Base-by-base conservation (phyloP, 2,797 vertebrate species). In the Dallia pectoralis region DNA sequence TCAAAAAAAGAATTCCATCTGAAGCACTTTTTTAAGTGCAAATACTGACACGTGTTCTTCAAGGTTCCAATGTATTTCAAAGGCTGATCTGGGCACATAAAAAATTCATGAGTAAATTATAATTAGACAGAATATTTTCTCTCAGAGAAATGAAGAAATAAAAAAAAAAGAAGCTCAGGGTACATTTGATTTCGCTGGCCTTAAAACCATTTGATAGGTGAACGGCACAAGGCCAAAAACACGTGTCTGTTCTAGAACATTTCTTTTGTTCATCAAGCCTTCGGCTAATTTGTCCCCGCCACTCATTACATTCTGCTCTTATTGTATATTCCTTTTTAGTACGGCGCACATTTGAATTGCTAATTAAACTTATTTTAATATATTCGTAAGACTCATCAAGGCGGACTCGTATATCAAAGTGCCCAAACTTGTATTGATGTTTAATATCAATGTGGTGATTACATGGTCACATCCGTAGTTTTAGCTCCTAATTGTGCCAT, bases 281-380 rank as follows among this genome's bases (percentile, higher is more conserved):
- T 73, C 71, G 5, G 81, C 85, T 92, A 91, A 93, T 92, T 90
- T 89, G 87, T 85, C 89, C 84, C 80, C 74, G 81, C 78, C 81
- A 79, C 77, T 75, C 67, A 87, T 85, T 78, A 87, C 91, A 90
- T 90, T 90, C 84, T 70, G n/a, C 53, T 86, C 82, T 84, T 91
- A 92, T 92, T 91, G 89, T 92, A 91, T 89, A 88, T 91, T 91
- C 85, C 91, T 91, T 90, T 90, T 90, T 88, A 88, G 87, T 89
- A 59, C 77, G 82, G 82, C 84, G 87, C 76, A 0, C 89, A 93
- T 93, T 92, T 92, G 91, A 94, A 92, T 93, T 93, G 91, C 91
- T 93, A 94, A 94, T 93, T 93, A 90, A 93, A 91, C 88, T 93
- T 93, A 85, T 87, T 93, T 91, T 93, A 91, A 93, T 93, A 91